Percentiles rank a stretch among this genome's conserved stretches.
phyloP scores from a whole-genome alignment of 2,797 vertebrate genomes.

The Cirrhinus molitorella region DNA sequence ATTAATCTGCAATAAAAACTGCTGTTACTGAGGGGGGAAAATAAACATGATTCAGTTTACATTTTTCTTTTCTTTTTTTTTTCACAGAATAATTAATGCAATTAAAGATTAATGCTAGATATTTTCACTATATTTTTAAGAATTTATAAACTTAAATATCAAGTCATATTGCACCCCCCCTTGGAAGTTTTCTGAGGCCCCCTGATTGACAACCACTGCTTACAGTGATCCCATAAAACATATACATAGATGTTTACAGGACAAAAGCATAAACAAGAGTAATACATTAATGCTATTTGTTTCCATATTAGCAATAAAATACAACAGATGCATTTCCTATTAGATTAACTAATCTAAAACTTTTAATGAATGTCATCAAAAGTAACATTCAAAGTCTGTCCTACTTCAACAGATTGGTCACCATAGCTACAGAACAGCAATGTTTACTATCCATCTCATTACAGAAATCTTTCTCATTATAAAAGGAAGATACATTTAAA shows the following conservation, averaged over 20 bases:
- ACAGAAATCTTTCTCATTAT: neutral
- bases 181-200: neutral
- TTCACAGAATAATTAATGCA: neutral
- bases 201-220: neutral
- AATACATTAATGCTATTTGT: neutral
- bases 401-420: neutral
- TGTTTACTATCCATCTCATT: neutral
- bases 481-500: neutral
- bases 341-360: neutral
- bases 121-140: neutral
- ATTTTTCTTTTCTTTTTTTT: neutral
- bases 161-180: neutral
- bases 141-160: neutral
- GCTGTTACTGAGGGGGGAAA: too few relatives aligned
- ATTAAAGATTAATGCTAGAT: neutral
- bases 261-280: neutral
- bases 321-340: neutral
- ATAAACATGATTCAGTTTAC: too few relatives aligned
- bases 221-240: neutral
- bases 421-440: conserved; percentile 8
- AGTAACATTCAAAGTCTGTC: neutral
- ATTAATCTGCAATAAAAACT: too few relatives aligned
- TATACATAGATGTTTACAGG: neutral
- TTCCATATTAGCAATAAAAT: neutral
- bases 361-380: neutral